A percentile compares a stretch with the other conserved stretches of the same genome.
Evolutionary conservation across 2,797 vertebrate genomes (phyloP).

Genomic region (Urosaurus nigricauda): DNA sequence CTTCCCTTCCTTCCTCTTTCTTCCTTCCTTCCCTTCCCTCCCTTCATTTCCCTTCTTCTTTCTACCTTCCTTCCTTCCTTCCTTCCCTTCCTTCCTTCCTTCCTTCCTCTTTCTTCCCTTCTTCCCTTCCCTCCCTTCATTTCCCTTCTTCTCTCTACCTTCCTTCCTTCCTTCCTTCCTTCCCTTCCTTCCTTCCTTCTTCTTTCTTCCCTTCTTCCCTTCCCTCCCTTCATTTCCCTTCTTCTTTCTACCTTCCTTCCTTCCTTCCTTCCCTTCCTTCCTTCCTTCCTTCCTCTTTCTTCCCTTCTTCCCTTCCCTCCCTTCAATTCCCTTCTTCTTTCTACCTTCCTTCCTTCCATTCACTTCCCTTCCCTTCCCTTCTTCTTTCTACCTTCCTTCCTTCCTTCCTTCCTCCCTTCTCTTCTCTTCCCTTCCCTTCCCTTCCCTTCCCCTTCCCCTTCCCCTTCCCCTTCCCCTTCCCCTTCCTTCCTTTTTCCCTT

Average conservation of each 20-base stretch:
- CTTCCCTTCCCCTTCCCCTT: not conserved
- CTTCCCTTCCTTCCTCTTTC: too few species aligned
- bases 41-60: too few species aligned
- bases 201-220: slow-evolving; percentile 29
- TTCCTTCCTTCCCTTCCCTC: too few species aligned
- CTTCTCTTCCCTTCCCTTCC: not conserved
- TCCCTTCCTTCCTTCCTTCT: not conserved
- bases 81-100: not conserved
- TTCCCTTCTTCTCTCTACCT: too few species aligned
- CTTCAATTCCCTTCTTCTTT: too few species aligned
- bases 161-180: not conserved
- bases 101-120: not conserved
- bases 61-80: not conserved
- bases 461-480: not conserved
- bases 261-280: not conserved
- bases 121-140: not conserved
- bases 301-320: not conserved
- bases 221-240: slow-evolving; percentile 32
- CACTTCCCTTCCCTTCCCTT: not conserved
- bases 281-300: too few species aligned
- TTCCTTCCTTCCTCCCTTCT: too few species aligned
- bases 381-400: too few species aligned
- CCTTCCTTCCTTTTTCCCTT: not conserved
- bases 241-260: too few species aligned
- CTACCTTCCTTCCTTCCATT: too few species aligned